Percentiles rank a stretch among this genome's conserved stretches.
These are phyloP conservation scores for Trialeurodes vaporariorum DNA, from an alignment of 1,140 invertebrate species.

Conservation along the genomic window DNA sequence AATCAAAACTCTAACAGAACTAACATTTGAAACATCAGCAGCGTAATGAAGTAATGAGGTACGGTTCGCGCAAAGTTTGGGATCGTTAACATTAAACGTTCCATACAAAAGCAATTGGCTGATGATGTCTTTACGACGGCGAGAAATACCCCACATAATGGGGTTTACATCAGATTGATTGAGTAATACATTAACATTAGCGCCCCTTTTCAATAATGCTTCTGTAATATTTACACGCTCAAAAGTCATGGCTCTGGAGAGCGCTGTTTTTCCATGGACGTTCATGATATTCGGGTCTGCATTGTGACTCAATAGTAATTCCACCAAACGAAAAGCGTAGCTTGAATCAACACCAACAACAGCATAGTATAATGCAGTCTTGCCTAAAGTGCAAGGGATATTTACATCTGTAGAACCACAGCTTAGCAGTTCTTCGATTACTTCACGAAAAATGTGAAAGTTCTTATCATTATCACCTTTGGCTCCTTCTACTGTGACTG, in stretches of 20 bases:
- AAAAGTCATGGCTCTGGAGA: background rate
- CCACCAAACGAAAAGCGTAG: background rate
- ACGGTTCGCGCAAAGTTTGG: background rate
- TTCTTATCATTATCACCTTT: background rate
- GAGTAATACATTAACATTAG: background rate
- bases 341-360: background rate
- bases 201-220: background rate
- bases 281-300: background rate
- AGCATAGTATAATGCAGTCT: background rate
- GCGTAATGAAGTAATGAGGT: background rate
- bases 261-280: background rate
- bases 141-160: background rate
- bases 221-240: background rate
- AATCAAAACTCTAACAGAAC: background rate
- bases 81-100: background rate
- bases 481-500: background rate
- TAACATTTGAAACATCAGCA: background rate
- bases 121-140: background rate
- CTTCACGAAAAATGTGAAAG: background rate
- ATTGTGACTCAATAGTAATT: background rate
- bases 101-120: background rate
- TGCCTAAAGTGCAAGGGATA: background rate
- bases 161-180: background rate
- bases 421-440: background rate
- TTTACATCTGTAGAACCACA: background rate